phyloP scores from a whole-genome alignment of 2,113 vertebrate genomes.

The Meriones unguiculatus region DNA sequence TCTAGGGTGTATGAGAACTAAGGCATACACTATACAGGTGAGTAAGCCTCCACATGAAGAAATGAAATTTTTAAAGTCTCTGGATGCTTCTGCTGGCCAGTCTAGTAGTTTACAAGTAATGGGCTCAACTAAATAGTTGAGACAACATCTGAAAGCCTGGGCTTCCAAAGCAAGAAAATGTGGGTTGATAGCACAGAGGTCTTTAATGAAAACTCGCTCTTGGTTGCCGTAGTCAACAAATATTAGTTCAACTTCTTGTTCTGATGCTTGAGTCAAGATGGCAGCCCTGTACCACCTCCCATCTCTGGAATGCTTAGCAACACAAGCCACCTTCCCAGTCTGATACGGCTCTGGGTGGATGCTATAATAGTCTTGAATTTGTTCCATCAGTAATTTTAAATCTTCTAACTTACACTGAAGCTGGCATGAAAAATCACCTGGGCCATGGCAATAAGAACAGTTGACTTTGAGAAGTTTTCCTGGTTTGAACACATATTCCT shows the following conservation, averaged over 20 bases:
- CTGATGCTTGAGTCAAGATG: slow-evolving; percentile 82
- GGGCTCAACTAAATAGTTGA: slow-evolving; percentile 86
- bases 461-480: slow-evolving; percentile 88
- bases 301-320: slow-evolving; percentile 87
- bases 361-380: slow-evolving; percentile 90
- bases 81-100: slow-evolving; percentile 83
- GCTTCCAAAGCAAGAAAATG: slow-evolving; percentile 88
- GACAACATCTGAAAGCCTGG: slow-evolving; percentile 92
- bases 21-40: slow-evolving; percentile 88
- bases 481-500: slow-evolving; percentile 86
- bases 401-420: slow-evolving; percentile 81
- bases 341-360: slow-evolving; percentile 83
- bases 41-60: slow-evolving; percentile 75
- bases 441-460: slow-evolving; percentile 88
- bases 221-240: slow-evolving; percentile 92
- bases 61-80: slow-evolving; percentile 86
- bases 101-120: slow-evolving; percentile 57
- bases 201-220: slow-evolving; percentile 84
- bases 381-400: slow-evolving; percentile 89
- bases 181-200: slow-evolving; percentile 88
- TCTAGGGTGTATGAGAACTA: slow-evolving; percentile 82
- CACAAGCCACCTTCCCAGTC: slow-evolving; percentile 87
- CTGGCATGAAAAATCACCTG: slow-evolving; percentile 93
- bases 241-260: slow-evolving; percentile 81
- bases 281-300: slow-evolving; percentile 91